phyloP scores from a whole-genome alignment of 2,113 vertebrate genomes.

The Chaetodon trifascialis region DNA sequence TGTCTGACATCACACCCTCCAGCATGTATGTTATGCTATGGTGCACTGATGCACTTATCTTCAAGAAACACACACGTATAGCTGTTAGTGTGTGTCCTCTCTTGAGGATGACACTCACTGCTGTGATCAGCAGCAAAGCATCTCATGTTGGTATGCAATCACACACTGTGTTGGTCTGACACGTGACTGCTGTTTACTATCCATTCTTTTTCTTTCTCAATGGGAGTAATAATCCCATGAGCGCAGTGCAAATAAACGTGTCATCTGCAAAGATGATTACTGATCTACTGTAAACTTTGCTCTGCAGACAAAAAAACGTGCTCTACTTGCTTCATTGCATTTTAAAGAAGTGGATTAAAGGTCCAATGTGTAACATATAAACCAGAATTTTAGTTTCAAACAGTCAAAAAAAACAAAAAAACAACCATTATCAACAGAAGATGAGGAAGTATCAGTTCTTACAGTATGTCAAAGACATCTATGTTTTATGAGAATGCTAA shows the following conservation, averaged over 20 bases:
- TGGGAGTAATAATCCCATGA: not conserved
- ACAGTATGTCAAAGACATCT: too few relatives aligned
- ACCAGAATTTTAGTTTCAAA: too few relatives aligned
- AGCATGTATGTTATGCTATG: not conserved
- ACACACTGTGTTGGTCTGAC: not conserved
- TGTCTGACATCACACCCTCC: conserved; percentile 7
- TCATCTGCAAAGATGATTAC: not conserved
- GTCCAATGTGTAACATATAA: too few relatives aligned
- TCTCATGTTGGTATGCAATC: not conserved
- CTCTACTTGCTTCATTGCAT: not conserved
- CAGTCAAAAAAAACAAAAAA: too few relatives aligned
- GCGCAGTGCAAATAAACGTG: not conserved
- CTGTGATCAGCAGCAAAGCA: not conserved
- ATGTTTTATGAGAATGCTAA: too few relatives aligned
- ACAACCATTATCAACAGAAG: too few relatives aligned
- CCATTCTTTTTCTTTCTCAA: not conserved
- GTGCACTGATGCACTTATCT: conserved; percentile 8
- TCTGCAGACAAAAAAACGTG: not conserved
- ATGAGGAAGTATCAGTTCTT: too few relatives aligned
- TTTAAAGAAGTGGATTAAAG: not conserved
- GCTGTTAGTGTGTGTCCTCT: not conserved
- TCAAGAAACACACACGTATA: not conserved
- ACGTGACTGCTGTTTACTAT: not conserved
- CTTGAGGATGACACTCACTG: not conserved
- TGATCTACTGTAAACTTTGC: not conserved